Evolutionary conservation across 1,140 invertebrate species (phyloP).

Genomic region (Euschistus heros): DNA sequence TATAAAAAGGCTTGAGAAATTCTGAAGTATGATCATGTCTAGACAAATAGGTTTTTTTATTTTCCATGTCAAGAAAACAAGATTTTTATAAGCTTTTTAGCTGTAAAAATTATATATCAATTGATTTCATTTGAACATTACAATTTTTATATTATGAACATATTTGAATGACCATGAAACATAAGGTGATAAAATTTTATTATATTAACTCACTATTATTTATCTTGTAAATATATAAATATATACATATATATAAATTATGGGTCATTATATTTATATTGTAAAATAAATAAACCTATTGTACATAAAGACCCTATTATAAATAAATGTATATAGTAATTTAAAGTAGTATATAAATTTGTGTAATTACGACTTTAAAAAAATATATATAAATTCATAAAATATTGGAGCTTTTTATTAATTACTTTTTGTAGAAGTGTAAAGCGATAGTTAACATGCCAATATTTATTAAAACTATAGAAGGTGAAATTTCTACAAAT

Average conservation of each 20-base stretch:
- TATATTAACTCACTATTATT: not conserved
- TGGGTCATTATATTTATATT: slow-evolving; percentile 12
- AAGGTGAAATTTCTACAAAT: no score
- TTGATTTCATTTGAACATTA: not conserved
- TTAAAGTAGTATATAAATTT: slow-evolving; percentile 10
- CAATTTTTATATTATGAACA: not conserved
- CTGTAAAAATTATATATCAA: not conserved
- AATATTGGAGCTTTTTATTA: slow-evolving; percentile 13
- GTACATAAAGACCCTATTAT: slow-evolving; percentile 1
- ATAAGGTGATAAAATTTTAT: no score
- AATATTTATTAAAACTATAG: no score
- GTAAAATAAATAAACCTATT: slow-evolving; percentile 2
- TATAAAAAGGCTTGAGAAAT: no score
- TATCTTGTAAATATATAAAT: slow-evolving; percentile 10
- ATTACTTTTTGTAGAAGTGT: not conserved
- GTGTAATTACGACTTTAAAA: slow-evolving; percentile 6
- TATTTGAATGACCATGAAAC: not conserved
- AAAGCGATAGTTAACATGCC: no score
- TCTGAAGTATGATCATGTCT: no score
- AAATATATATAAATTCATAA: slow-evolving; percentile 7
- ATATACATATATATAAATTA: not conserved
- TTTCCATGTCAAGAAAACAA: not conserved
- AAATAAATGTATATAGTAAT: slow-evolving; percentile 14
- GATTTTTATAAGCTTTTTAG: not conserved
- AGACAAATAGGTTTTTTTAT: not conserved